These are phyloP conservation scores for Oncorhynchus mykiss DNA, from an alignment of 2,113 vertebrate species.

Conservation along the genomic window DNA sequence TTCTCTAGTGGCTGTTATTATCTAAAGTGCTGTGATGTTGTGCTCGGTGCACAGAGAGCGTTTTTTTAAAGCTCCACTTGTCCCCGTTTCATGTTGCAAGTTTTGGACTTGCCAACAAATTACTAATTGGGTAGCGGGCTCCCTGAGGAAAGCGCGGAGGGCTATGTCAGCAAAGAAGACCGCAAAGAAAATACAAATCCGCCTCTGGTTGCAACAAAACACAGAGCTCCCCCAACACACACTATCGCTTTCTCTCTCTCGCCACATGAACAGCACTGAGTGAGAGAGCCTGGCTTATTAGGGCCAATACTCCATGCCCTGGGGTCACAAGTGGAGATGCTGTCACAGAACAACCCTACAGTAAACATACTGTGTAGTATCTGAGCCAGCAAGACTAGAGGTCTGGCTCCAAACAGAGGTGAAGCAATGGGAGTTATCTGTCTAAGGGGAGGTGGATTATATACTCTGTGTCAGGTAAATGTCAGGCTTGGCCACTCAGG, in stretches of 20 bases:
- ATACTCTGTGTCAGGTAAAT: background rate
- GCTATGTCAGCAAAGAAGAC: slow-evolving; percentile 43
- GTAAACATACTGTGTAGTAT: slow-evolving; percentile 13
- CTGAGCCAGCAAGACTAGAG: slow-evolving; percentile 13
- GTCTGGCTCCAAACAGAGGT: slow-evolving; percentile 10
- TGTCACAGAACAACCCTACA: slow-evolving; percentile 19
- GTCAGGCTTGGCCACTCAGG: slow-evolving; percentile 2
- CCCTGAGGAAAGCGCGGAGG: slow-evolving; percentile 17
- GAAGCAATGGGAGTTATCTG: slow-evolving; percentile 22
- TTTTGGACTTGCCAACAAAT: slow-evolving; percentile 41
- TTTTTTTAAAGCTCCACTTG: slow-evolving; percentile 19
- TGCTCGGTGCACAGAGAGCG: slow-evolving; percentile 14
- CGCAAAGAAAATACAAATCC: background rate
- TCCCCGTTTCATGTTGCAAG: slow-evolving; percentile 19
- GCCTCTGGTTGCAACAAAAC: slow-evolving; percentile 4
- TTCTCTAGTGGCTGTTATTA: slow-evolving; percentile 15
- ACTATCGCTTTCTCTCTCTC: no score
- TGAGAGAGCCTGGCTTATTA: slow-evolving; percentile 17
- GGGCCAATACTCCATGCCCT: background rate
- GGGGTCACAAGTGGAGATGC: slow-evolving; percentile 23
- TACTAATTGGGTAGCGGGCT: slow-evolving; percentile 44
- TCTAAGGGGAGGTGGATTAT: background rate
- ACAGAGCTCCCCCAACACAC: no score
- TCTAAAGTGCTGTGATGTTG: slow-evolving; percentile 9
- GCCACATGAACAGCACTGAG: slow-evolving; percentile 17